A percentile compares a stretch with the other conserved stretches of the same genome.
phyloP scores from a whole-genome alignment of 2,797 vertebrate species.

The Threskiornis aethiopicus region DNA sequence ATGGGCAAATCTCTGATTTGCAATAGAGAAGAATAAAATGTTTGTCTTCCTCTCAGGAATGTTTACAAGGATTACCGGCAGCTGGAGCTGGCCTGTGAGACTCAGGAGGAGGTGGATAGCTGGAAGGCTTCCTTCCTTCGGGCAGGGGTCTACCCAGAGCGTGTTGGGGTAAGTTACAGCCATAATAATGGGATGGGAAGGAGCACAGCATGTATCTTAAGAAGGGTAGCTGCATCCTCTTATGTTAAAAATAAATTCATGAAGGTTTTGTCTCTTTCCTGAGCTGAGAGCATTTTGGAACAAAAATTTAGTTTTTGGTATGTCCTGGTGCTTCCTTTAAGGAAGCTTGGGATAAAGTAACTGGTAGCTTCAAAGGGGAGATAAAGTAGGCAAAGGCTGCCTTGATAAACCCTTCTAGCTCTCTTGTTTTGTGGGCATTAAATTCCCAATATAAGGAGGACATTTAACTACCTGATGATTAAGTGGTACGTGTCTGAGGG shows the following conservation, averaged over 20 bases:
- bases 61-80: slow-evolving; percentile 99
- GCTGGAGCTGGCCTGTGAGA: slow-evolving; percentile 96
- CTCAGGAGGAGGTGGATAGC: slow-evolving; percentile 94
- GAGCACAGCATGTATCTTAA: background rate
- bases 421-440: background rate
- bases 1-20: background rate
- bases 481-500: background rate
- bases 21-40: background rate
- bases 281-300: background rate
- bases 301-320: background rate
- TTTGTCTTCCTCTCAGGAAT: slow-evolving; percentile 79
- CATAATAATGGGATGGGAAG: background rate
- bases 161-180: slow-evolving; percentile 82
- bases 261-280: background rate
- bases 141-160: slow-evolving; percentile 96
- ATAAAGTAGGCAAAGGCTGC: background rate
- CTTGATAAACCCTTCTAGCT: background rate
- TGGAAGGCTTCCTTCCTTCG: slow-evolving; percentile 98
- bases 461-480: background rate
- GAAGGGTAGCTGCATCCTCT: background rate
- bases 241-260: background rate
- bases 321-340: background rate
- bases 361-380: background rate
- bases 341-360: background rate
- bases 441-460: background rate